Percentiles rank a stretch among this genome's conserved stretches.
These are phyloP conservation scores for Euzophera pinguis DNA, from an alignment of 2,888 invertebrate genomes.

Conservation along the genomic window DNA sequence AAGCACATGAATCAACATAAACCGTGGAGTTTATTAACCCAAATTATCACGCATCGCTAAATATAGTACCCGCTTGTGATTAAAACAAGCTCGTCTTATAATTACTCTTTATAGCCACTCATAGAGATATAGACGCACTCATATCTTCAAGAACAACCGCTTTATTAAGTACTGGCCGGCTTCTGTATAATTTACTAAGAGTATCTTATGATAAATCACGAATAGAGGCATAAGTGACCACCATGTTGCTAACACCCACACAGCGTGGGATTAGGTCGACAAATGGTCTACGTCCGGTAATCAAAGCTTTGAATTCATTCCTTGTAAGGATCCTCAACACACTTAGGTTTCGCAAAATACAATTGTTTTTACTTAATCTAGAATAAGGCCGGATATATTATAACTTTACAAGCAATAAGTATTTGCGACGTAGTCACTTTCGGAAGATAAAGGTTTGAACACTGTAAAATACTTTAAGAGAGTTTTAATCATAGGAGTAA, in stretches of 20 bases:
- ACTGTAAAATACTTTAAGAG: too few relatives aligned
- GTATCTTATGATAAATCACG: constrained; percentile 12
- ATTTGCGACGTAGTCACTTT: too few relatives aligned
- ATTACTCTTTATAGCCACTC: constrained; percentile 43
- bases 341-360: not conserved
- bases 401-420: not conserved
- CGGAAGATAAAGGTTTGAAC: too few relatives aligned
- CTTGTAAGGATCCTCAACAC: constrained; percentile 23
- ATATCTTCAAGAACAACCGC: constrained; percentile 19
- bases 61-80: constrained; percentile 54
- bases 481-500: too few relatives aligned
- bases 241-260: constrained; percentile 42
- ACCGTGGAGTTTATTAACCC: constrained; percentile 38
- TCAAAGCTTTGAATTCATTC: constrained; percentile 40
- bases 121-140: constrained; percentile 17
- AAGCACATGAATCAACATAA: constrained; percentile 7
- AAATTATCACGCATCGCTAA: constrained; percentile 49
- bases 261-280: constrained; percentile 59
- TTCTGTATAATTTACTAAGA: constrained; percentile 10
- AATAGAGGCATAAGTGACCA: constrained; percentile 25
- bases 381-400: not conserved
- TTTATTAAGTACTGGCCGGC: constrained; percentile 10
- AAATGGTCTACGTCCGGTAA: constrained; percentile 71
- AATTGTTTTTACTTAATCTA: constrained; percentile 13
- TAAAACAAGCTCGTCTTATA: constrained; percentile 41